These are phyloP conservation scores for Bombyx mori DNA, from an alignment of 1,140 invertebrate genomes.

Conservation along the genomic window ASM3026992v2 NC_085119.1:2443501-2444000, in stretches of 20 bases:
- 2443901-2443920: neutral
- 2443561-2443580: constrained; percentile 55
- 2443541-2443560: constrained; percentile 27
- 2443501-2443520: constrained; percentile 8
- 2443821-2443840: neutral
- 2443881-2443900: neutral
- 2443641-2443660: neutral
- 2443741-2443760: neutral
- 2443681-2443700: no score
- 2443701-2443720: no score
- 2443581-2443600: constrained; percentile 23
- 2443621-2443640: constrained; percentile 4
- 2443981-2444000: no score
- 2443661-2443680: no score
- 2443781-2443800: neutral
- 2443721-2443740: neutral
- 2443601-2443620: constrained; percentile 30
- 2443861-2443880: neutral
- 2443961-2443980: no score
- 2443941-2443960: neutral
- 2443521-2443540: constrained; percentile 16
- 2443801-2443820: neutral
- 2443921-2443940: neutral
- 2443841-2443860: neutral
- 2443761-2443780: neutral